Base-by-base conservation (phyloP, 1,140 invertebrate species). In the Thaumatotibia leucotreta region DNA sequence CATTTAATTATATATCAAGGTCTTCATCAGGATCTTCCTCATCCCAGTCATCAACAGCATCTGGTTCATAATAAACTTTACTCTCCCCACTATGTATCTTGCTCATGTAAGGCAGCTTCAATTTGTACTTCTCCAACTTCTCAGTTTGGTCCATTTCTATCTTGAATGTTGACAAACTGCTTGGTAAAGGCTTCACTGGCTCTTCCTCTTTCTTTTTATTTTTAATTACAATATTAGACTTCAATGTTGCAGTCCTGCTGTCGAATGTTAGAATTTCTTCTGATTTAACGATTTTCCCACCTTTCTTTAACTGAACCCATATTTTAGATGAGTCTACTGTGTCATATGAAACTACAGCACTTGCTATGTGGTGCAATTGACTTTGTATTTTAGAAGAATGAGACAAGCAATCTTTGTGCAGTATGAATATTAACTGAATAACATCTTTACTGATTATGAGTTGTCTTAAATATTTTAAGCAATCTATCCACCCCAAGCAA, bases 11-110 rank as follows among this genome's bases (percentile, higher is more conserved):
- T 75, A 93, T 92, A 86, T 93, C 92, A 64, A 94, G 82, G 75
- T 94, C 93, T 81, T 94, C 93, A 91, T 94, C 93, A 10, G 93
- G 93, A 80, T 94, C 93, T 83, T 94, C 93, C 77, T 93, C 93
- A 80, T 94, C 93, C 93, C 93, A 94, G 73, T 93, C 93, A 82
- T 93, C 93, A 4, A 89, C 86, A 61, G 89, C 91, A 85, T 93
- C 93, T 10, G 93, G 91, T 66, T 93, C 83, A 80, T 93, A 93
- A 69, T 89, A 86, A 14, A 94, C 91, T 77, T 92, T 90, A 9
- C 91, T 90, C 54, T 89, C 82, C 14, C 88, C 87, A 62, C 86
- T 83, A 78, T 88, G 84, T 23, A 84, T 87, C 73, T 91, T 84
- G 74, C 87, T 91, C 81, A 91, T 91, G 72, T 93, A 94, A 1